Percentiles rank a stretch among this genome's conserved stretches.
Conservation (phyloP, 2,113 vertebrate species). For the Ellobius talpinus region DNA sequence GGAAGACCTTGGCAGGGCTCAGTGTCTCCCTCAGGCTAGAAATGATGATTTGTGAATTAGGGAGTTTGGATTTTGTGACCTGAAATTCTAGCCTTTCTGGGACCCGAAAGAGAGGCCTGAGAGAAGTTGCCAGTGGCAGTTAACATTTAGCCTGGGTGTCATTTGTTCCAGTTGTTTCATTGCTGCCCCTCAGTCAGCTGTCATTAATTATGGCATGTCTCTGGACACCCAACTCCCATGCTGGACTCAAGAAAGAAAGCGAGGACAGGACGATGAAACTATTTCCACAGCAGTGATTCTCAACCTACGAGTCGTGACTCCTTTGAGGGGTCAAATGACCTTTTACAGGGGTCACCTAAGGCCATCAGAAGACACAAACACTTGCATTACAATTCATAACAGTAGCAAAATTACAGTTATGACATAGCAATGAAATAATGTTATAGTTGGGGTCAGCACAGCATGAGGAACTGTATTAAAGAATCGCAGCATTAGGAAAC, state of each 20-base stretch:
- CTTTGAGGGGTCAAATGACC: not conserved
- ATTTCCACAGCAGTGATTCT: not conserved
- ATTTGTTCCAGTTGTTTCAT: constrained; percentile 56
- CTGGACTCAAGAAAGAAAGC: constrained; percentile 45
- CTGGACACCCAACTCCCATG: not conserved
- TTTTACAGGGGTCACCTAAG: not conserved
- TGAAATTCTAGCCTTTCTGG: constrained; percentile 61
- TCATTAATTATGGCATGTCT: not conserved
- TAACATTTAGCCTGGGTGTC: constrained; percentile 54
- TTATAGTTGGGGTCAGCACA: not conserved
- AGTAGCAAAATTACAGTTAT: not conserved
- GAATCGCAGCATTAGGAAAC: not conserved
- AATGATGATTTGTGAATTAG: constrained; percentile 53
- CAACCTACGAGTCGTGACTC: not conserved
- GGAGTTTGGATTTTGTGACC: constrained; percentile 64
- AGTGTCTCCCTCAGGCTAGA: constrained; percentile 36
- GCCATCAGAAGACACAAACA: not conserved
- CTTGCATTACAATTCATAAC: not conserved
- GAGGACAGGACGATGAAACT: not conserved
- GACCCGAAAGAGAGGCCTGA: constrained; percentile 23
- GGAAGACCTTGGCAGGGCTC: constrained; percentile 16
- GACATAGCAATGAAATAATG: not conserved
- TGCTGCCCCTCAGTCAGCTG: constrained; percentile 50
- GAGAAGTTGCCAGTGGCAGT: constrained; percentile 48
- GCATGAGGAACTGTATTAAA: not conserved